Conservation (phyloP, 2,888 invertebrate genomes). For the Phengaris arion region DNA sequence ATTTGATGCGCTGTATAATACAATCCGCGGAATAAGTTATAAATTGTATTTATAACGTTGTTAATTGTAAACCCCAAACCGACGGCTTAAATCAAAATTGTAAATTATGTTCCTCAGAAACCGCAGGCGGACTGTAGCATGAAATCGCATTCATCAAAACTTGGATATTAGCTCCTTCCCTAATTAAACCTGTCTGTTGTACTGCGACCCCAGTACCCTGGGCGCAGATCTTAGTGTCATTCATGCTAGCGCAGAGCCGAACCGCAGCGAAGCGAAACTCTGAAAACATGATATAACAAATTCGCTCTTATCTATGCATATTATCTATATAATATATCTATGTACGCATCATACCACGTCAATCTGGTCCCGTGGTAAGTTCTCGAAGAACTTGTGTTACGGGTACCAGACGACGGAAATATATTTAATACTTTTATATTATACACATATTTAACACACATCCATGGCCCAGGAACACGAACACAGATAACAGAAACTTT, state of each 20-base stretch:
- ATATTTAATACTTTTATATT: too few species aligned
- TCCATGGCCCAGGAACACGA: too few species aligned
- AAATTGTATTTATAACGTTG: slow-evolving; percentile 14
- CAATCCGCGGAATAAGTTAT: neutral
- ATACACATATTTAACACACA: too few species aligned
- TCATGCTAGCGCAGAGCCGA: neutral
- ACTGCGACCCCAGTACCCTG: slow-evolving; percentile 47
- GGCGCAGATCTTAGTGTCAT: slow-evolving; percentile 25
- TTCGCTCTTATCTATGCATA: too few species aligned
- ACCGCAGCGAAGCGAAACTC: too few species aligned
- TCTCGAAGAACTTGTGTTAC: too few species aligned
- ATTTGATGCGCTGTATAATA: neutral
- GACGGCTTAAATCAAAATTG: slow-evolving; percentile 63
- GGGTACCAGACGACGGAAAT: too few species aligned
- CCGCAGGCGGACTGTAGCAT: slow-evolving; percentile 53
- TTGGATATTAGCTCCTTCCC: slow-evolving; percentile 71
- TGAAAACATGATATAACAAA: too few species aligned
- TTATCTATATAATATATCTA: too few species aligned
- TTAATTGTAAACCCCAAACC: neutral
- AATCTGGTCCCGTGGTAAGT: too few species aligned
- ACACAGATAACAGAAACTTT: too few species aligned
- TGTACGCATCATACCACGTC: too few species aligned
- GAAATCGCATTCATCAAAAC: slow-evolving; percentile 77
- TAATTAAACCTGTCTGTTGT: slow-evolving; percentile 74
- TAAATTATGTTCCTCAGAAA: slow-evolving; percentile 54